Conservation (phyloP, 2,113 vertebrate genomes). For the Amphiprion ocellaris region DNA sequence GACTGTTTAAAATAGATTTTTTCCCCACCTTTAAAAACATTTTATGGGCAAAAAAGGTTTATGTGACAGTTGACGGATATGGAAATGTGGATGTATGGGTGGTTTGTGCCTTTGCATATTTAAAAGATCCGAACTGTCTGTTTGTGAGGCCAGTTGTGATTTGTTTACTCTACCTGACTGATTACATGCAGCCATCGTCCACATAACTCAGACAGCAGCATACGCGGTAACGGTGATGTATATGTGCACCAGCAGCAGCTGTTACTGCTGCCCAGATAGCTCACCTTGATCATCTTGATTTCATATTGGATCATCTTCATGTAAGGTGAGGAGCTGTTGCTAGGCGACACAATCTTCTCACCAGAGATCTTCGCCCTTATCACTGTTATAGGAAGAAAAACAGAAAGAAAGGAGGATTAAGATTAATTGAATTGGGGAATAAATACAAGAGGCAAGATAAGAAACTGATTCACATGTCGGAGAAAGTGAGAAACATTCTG, state of each 20-base stretch:
- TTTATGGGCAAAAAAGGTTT: neutral
- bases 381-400: conserved; percentile 79
- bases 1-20: neutral
- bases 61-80: neutral
- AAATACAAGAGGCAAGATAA: neutral
- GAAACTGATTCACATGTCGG: conserved; percentile 7
- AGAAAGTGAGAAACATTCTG: neutral
- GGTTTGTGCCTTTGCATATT: neutral
- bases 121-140: neutral
- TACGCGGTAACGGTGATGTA: neutral
- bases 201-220: neutral
- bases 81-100: neutral
- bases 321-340: conserved; percentile 85
- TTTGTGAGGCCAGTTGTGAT: neutral
- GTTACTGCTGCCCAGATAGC: conserved; percentile 33
- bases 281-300: conserved; percentile 98
- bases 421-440: conserved; percentile 17
- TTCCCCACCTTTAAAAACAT: neutral
- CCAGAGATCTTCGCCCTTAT: conserved; percentile 91
- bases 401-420: conserved; percentile 25
- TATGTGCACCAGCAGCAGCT: conserved; percentile 12
- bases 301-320: conserved; percentile 94
- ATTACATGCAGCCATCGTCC: neutral
- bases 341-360: conserved; percentile 91
- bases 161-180: neutral